Conservation (phyloP, 2,797 vertebrate species). For the Channallabes apus region DNA sequence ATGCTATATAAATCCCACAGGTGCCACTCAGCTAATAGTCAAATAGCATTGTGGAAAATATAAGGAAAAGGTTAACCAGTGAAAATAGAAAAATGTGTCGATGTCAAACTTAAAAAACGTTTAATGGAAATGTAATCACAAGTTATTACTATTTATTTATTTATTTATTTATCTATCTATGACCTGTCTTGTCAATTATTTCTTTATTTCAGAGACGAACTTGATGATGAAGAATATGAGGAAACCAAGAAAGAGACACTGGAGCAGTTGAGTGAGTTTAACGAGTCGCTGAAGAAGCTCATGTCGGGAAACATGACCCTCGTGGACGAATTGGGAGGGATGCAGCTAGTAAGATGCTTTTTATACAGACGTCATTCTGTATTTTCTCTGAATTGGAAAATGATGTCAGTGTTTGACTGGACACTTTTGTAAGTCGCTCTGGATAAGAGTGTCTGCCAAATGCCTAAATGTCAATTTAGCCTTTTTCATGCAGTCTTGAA, state of each 20-base stretch:
- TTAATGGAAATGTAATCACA: too few relatives aligned
- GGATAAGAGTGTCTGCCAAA: too few relatives aligned
- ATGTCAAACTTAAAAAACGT: background rate
- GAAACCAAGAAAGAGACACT: conserved; percentile 97
- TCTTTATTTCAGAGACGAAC: conserved; percentile 80
- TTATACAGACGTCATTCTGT: background rate
- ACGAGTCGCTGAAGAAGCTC: conserved; percentile 94
- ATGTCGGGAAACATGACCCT: conserved; percentile 97
- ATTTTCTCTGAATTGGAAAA: background rate
- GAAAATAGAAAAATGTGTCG: background rate
- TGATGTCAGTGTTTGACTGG: too few relatives aligned
- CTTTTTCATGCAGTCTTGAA: background rate
- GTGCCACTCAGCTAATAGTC: background rate
- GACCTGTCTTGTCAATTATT: background rate
- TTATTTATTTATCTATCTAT: too few relatives aligned
- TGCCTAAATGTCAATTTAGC: too few relatives aligned
- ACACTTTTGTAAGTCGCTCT: too few relatives aligned
- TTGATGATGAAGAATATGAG: conserved; percentile 93
- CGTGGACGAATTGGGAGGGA: conserved; percentile 93
- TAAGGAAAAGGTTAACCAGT: background rate
- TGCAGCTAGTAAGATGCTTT: conserved; percentile 89
- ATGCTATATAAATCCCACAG: background rate
- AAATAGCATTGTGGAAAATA: background rate
- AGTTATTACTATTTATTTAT: too few relatives aligned
- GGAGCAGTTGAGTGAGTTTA: conserved; percentile 94